A percentile compares a stretch with the other conserved stretches of the same genome.
Conservation (phyloP, 1,140 invertebrate genomes). For the Lordiphosa clarofinis region DNA sequence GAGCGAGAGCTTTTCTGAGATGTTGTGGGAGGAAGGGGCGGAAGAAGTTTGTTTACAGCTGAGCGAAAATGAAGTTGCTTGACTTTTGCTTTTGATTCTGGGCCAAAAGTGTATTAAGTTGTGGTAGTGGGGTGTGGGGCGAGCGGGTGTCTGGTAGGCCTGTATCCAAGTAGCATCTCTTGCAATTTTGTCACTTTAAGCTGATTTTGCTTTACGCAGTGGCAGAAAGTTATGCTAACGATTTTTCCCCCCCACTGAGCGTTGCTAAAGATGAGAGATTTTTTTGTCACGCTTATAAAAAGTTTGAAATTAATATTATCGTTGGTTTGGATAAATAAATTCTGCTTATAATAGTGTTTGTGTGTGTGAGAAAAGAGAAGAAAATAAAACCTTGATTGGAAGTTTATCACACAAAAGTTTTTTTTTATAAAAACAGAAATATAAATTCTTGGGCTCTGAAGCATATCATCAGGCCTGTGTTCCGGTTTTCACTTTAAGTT, state of each 20-base stretch:
- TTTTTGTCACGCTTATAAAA: slow-evolving; percentile 6
- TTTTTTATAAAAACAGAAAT: too few species aligned
- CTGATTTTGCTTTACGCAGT: slow-evolving; percentile 40
- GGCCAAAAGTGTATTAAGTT: slow-evolving; percentile 60
- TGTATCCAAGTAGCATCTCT: background rate
- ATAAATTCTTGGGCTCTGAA: too few species aligned
- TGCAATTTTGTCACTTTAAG: slow-evolving; percentile 54
- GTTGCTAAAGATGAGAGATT: background rate
- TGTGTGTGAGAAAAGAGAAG: too few species aligned
- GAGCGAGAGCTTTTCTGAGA: slow-evolving; percentile 46
- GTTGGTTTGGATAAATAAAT: background rate
- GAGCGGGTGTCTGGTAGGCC: background rate
- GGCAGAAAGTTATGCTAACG: slow-evolving; percentile 38
- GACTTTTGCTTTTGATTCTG: slow-evolving; percentile 58
- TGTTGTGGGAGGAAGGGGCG: background rate
- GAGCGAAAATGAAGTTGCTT: slow-evolving; percentile 64
- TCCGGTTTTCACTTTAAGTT: too few species aligned
- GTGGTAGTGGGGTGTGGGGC: slow-evolving; percentile 8
- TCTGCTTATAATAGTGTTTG: too few species aligned
- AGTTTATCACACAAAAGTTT: too few species aligned
- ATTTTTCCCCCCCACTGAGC: slow-evolving; percentile 7
- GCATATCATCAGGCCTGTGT: too few species aligned
- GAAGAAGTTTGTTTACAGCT: slow-evolving; percentile 53
- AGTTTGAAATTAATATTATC: slow-evolving; percentile 12
- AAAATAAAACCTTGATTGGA: too few species aligned